Conservation (phyloP, 2,888 invertebrate species). For the Aphrophora alni region DNA sequence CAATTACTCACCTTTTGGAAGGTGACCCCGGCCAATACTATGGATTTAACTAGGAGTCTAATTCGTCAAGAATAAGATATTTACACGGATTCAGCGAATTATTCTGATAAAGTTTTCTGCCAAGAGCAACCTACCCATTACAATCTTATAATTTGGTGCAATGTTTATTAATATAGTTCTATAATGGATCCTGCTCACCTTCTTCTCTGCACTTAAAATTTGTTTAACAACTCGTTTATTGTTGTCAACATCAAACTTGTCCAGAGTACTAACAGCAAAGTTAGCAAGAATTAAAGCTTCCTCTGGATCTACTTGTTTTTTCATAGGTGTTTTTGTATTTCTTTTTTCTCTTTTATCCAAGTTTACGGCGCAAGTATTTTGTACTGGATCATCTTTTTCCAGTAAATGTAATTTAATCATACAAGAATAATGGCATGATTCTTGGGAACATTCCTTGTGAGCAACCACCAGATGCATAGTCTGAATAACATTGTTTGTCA, state of each 20-base stretch:
- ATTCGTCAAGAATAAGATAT: no score
- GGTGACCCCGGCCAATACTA: no score
- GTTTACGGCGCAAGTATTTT: neutral
- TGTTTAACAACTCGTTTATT: constrained; percentile 59
- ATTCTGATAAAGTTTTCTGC: no score
- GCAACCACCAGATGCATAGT: neutral
- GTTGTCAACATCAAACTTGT: constrained; percentile 60
- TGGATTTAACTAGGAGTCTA: no score
- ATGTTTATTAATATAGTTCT: no score
- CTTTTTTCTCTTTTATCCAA: neutral
- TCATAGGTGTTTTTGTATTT: neutral
- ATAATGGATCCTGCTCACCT: constrained; percentile 45
- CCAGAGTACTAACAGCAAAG: constrained; percentile 59
- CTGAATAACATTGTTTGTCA: neutral
- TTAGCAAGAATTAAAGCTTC: constrained; percentile 57
- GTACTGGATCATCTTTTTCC: neutral
- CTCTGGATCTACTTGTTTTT: constrained; percentile 4
- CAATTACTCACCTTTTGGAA: no score
- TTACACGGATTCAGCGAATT: no score
- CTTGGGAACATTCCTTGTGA: neutral
- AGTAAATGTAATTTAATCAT: neutral
- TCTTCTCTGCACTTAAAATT: constrained; percentile 57
- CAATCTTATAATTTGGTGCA: no score
- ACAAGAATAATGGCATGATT: constrained; percentile 45
- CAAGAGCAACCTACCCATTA: no score